Evolutionary conservation across 2,113 vertebrate species (phyloP), one percentile per base, ranked within the genome.

Genomic region (Plecotus auritus): DNA sequence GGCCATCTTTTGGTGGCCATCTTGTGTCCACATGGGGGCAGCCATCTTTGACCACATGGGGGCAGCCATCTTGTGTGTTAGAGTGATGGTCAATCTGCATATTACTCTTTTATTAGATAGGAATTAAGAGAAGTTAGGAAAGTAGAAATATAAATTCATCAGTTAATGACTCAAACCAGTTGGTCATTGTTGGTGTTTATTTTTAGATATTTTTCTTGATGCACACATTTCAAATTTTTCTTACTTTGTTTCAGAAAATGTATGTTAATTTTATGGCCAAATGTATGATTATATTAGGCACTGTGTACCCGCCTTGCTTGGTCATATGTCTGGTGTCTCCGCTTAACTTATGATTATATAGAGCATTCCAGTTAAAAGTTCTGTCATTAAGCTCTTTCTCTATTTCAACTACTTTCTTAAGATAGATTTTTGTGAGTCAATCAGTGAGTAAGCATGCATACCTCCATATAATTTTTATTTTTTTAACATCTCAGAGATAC

Each of bases 231-330:
- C 17, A 5, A 2, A 49, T 37, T 91, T 72, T 74, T 23, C 18
- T 67, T 64, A 23, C 20, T 73, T 22, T 54, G 10, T 18, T 47
- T 93, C 49, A 26, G 16, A 23, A 30, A 54, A 3, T 4, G 0
- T 2, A 10, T n/a, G n/a, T 56, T 76, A 47, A 3, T 59, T 49
- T 69, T 54, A 7, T 61, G 61, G 8, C 69, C 30, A 47, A 26
- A 20, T 13, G 3, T 18, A 11, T 4, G 20, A 77, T 26, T 2
- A 0, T 49, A 6, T 8, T 2, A 0, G 7, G 12, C 5, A 8
- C 22, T 2, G 0, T 2, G 1, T 1, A 23, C 23, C 47, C 2
- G 0, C 22, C 13, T 42, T 17, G 1, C 47, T 16, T 10, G 12
- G 5, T 5, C 16, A 6, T 1, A 20, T 1, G 11, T 17, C 9